These are phyloP conservation scores for Pteromalus puparum DNA, from an alignment of 1,140 invertebrate species.

Conservation along the genomic window DNA sequence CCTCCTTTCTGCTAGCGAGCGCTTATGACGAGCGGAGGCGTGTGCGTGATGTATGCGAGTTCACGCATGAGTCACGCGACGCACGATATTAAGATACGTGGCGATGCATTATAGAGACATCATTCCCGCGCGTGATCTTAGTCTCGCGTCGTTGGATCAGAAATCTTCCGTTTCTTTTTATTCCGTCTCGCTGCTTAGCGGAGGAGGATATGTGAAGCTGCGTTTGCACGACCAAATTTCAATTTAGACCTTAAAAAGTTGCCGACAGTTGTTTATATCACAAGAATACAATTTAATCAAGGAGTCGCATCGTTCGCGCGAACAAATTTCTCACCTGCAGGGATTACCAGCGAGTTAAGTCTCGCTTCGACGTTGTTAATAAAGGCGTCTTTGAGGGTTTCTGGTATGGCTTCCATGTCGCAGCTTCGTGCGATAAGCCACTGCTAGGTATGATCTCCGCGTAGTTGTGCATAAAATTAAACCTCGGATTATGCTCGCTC, in stretches of 20 bases:
- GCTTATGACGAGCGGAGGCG: neutral
- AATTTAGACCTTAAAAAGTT: too few relatives aligned
- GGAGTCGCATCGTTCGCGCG: neutral
- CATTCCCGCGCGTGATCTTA: conserved; percentile 45
- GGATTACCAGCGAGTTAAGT: neutral
- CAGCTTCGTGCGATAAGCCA: conserved; percentile 10
- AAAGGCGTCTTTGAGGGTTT: neutral
- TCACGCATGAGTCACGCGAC: conserved; percentile 66
- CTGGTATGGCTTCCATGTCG: neutral
- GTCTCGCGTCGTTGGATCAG: neutral
- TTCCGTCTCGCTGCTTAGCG: neutral
- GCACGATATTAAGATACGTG: conserved; percentile 62
- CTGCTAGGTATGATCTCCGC: neutral
- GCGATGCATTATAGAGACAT: conserved; percentile 67
- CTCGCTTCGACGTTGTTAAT: conserved; percentile 9
- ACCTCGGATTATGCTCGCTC: conserved; percentile 20
- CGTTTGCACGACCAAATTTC: too few relatives aligned
- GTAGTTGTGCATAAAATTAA: conserved; percentile 45
- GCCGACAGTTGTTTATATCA: too few relatives aligned
- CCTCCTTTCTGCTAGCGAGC: neutral
- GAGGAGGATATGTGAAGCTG: neutral
- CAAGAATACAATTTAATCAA: too few relatives aligned
- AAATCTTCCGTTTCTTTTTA: neutral
- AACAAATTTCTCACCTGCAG: neutral
- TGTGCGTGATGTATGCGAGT: conserved; percentile 60